These are phyloP conservation scores for Vidua chalybeata DNA, from an alignment of 2,113 vertebrate genomes.

Conservation along the genomic window DNA sequence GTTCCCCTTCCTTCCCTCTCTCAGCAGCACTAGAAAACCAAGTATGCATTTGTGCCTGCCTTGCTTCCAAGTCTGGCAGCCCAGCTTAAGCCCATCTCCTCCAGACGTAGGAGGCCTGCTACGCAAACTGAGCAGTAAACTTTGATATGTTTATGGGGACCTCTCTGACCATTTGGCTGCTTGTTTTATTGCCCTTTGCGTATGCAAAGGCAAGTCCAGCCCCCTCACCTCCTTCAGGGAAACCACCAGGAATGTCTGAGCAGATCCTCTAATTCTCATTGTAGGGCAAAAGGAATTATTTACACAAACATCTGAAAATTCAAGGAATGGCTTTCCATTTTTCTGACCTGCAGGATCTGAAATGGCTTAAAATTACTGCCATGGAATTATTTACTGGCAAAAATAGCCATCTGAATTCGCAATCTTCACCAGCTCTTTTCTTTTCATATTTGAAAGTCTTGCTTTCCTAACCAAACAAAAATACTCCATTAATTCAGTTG, in stretches of 20 bases:
- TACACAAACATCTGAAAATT: not conserved
- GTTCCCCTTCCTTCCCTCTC: not conserved
- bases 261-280: not conserved
- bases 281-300: not conserved
- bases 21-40: not conserved
- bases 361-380: not conserved
- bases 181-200: not conserved
- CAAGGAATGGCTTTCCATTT: not conserved
- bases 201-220: not conserved
- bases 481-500: not conserved
- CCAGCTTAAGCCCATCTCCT: not conserved
- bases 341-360: not conserved
- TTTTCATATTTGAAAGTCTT: not conserved
- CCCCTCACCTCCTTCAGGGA: not conserved
- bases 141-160: constrained; percentile 28
- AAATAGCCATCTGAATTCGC: not conserved
- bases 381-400: not conserved
- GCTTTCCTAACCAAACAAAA: not conserved
- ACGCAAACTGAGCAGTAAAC: not conserved
- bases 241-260: not conserved
- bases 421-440: not conserved
- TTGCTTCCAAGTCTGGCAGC: not conserved
- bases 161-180: constrained; percentile 25
- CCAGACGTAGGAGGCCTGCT: not conserved
- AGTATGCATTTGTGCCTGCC: fast-evolving